phyloP scores from a whole-genome alignment of 2,113 vertebrate species.

The Galemys pyrenaicus region DNA sequence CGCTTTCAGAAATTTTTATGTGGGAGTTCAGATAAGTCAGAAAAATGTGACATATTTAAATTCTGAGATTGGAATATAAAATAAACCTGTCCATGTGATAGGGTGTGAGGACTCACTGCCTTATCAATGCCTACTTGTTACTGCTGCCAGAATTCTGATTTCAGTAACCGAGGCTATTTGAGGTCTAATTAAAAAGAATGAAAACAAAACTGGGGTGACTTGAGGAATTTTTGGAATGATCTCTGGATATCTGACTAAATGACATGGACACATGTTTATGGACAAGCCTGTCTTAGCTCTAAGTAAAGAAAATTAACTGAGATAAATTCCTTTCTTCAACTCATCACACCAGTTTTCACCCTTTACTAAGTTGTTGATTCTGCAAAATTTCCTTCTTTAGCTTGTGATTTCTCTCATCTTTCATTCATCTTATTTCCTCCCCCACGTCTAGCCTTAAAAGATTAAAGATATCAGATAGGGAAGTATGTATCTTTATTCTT shows the following conservation, averaged over 20 bases:
- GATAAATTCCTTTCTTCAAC: neutral
- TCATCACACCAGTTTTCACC: neutral
- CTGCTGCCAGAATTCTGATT: neutral
- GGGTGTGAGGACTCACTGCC: too few species aligned
- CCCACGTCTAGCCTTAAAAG: conserved; percentile 47
- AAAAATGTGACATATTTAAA: neutral
- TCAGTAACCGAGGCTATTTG: neutral
- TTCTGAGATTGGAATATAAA: neutral
- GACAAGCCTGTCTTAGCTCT: neutral
- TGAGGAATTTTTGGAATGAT: neutral
- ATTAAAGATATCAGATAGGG: conserved; percentile 45
- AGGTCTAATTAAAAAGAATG: conserved; percentile 33
- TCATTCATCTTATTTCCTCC: conserved; percentile 1
- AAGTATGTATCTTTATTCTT: conserved; percentile 23
- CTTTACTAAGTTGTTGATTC: neutral
- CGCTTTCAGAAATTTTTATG: conserved; percentile 14
- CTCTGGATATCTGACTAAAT: neutral
- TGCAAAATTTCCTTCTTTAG: conserved; percentile 5
- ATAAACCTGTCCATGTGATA: neutral
- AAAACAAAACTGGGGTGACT: neutral
- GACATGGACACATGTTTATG: neutral
- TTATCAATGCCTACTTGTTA: neutral
- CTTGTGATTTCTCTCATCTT: conserved; percentile 38
- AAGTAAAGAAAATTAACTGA: neutral
- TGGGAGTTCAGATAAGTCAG: neutral